Evolutionary conservation across 1,140 invertebrate species (phyloP), one percentile per base, ranked within the genome.

Genomic region (Cotesia vestalis): DNA sequence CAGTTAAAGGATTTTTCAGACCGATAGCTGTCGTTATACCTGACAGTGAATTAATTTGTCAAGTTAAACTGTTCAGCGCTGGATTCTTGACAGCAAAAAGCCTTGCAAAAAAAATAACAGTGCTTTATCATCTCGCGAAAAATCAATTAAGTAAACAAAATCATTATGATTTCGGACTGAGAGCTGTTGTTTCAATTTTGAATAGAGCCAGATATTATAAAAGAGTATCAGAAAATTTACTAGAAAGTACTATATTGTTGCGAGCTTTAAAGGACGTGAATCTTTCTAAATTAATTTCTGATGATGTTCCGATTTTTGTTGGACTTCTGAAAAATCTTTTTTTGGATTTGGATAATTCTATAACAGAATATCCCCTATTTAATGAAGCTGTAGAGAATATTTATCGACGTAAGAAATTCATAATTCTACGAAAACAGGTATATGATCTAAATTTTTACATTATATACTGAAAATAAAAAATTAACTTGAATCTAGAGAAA

Each of bases 141-240:
- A 94, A 96, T 78, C 95, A 96, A 81, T 86, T 98, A 46, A 96
- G 95, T 4, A 96, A 96, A 83, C 95, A 97, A 81, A 93, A 92
- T 46, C 96, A 98, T 84, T 98, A 98, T 82, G 95, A 98, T 80
- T 98, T 96, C 91, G 95, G 96, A n/a, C 82, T 97, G 66, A 88
- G 95, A 69, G 94, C 95, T 6, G 83, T 97, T 1, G 97, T 95
- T 78, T 93, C 95, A 0, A 94, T 97, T 4, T 85, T 97, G 4
- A 90, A 95, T 5, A 96, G 96, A 94, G 95, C 95, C 1, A 94
- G 94, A 6, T 92, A 95, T 34, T 87, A 96, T 77, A 94, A 94
- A 79, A 87, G 94, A 75, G 91, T 90, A 51, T 91, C 92, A 9
- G 89, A 90, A 4, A 91, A 94, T 71, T 86, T 96, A 2, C 89